Conservation (phyloP, 2,113 vertebrate species). For the Lepus europaeus region DNA sequence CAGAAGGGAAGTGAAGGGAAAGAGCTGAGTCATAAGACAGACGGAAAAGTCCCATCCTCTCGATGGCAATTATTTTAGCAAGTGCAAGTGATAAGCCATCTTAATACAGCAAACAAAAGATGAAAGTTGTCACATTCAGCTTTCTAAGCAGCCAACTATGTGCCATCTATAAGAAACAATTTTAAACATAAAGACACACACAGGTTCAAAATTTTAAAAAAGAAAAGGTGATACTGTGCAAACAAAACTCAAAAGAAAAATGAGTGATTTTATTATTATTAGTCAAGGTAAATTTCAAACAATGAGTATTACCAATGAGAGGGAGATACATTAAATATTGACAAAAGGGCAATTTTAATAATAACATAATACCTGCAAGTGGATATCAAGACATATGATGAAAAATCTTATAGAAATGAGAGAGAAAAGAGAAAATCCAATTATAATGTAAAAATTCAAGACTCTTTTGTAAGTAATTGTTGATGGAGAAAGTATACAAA, state of each 20-base stretch:
- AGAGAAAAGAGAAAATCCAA: not conserved
- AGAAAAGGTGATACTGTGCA: not conserved
- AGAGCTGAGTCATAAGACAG: not conserved
- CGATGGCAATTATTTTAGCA: not conserved
- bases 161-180: not conserved
- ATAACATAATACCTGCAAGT: not conserved
- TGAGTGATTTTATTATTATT: not conserved
- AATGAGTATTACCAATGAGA: not conserved
- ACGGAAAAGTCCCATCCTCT: not conserved
- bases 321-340: not conserved
- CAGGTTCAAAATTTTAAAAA: not conserved
- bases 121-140: not conserved
- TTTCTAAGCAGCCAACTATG: not conserved
- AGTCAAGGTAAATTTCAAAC: not conserved
- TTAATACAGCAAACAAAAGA: not conserved
- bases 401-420: not conserved
- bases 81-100: not conserved
- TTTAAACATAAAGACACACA: not conserved
- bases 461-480: not conserved
- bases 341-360: not conserved
- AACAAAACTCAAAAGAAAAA: not conserved
- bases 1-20: not conserved
- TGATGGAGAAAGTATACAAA: not conserved
- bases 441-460: not conserved
- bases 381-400: not conserved